These are phyloP conservation scores for Zapornia atra DNA, from an alignment of 2,113 vertebrate genomes.

Conservation along the genomic window DNA sequence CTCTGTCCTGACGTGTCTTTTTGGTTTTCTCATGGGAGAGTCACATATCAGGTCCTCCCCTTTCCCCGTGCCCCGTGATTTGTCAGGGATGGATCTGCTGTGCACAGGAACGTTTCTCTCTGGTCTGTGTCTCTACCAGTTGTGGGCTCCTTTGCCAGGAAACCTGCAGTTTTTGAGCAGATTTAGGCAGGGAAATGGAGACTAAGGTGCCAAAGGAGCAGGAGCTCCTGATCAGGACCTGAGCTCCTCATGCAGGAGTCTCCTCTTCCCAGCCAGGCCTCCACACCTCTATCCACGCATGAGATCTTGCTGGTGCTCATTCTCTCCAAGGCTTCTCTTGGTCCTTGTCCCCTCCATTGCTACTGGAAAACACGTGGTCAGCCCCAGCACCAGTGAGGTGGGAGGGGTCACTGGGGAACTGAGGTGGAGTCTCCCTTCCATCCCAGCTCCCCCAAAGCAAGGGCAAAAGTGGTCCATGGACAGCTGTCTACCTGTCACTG, in stretches of 20 bases:
- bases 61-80: neutral
- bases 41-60: neutral
- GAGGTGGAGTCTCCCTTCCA: neutral
- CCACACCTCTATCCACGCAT: neutral
- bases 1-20: neutral
- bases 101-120: fast-evolving
- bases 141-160: neutral
- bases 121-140: neutral
- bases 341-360: neutral
- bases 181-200: neutral
- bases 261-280: neutral
- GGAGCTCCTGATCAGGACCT: neutral
- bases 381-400: neutral
- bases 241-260: neutral
- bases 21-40: neutral
- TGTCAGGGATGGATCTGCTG: neutral
- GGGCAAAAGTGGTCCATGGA: neutral
- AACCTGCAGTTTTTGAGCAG: neutral
- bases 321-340: neutral
- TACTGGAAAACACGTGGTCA: neutral
- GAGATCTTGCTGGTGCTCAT: neutral
- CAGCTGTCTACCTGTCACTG: neutral
- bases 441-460: neutral
- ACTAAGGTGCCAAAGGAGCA: neutral
- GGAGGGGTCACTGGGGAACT: neutral